Conservation (phyloP, 2,888 invertebrate species). For the Shargacucullia verbasci region DNA sequence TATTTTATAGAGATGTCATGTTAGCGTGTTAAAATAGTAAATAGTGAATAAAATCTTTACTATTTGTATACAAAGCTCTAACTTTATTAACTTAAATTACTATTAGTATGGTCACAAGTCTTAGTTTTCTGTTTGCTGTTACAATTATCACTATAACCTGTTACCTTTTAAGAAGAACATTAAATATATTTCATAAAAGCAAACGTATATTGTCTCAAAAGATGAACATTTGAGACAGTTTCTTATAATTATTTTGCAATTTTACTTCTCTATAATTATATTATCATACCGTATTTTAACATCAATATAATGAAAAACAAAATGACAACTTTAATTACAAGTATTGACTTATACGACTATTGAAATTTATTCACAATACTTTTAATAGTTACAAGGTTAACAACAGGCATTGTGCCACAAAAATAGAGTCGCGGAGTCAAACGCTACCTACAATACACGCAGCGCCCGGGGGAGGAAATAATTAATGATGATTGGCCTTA, state of each 20-base stretch:
- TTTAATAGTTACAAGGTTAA: conserved; percentile 54
- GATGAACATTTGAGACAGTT: background rate
- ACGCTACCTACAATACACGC: conserved; percentile 75
- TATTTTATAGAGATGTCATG: too few species aligned
- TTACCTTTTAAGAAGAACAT: too few species aligned
- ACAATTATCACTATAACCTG: too few species aligned
- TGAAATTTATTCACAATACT: conserved; percentile 41
- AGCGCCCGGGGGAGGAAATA: conserved; percentile 81
- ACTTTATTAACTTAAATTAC: too few species aligned
- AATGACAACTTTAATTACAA: background rate
- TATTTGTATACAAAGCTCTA: too few species aligned
- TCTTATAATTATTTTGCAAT: background rate
- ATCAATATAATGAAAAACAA: background rate
- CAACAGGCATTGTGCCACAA: conserved; percentile 50
- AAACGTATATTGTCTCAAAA: too few species aligned
- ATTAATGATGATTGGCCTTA: conserved; percentile 89
- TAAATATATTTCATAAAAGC: too few species aligned
- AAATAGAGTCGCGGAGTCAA: conserved; percentile 67
- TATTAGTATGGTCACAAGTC: too few species aligned
- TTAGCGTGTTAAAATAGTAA: too few species aligned
- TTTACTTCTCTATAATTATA: background rate
- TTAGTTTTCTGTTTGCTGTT: too few species aligned
- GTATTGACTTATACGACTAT: conserved; percentile 7
- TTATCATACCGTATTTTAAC: background rate
- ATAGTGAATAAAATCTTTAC: too few species aligned